A percentile compares a stretch with the other conserved stretches of the same genome.
These are phyloP conservation scores for Petaurus breviceps DNA, from an alignment of 2,113 vertebrate genomes.

Conservation along the genomic window DNA sequence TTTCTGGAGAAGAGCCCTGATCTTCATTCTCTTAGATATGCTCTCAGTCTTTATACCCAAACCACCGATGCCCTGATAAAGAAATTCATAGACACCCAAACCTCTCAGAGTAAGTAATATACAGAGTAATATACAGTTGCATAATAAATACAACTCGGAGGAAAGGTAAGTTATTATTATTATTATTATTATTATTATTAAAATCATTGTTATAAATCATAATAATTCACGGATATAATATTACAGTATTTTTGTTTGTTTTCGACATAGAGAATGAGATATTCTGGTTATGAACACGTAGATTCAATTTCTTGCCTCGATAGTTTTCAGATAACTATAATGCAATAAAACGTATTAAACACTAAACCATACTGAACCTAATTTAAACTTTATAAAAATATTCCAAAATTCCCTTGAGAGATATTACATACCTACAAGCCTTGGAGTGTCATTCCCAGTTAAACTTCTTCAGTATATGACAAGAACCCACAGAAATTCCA, in stretches of 20 bases:
- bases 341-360: neutral
- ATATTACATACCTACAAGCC: neutral
- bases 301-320: neutral
- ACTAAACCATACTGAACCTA: neutral
- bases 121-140: too few species aligned
- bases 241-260: neutral
- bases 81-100: slow-evolving; percentile 98
- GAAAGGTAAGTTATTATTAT: neutral
- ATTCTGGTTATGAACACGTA: neutral
- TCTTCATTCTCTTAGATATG: slow-evolving; percentile 95
- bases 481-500: neutral
- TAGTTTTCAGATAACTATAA: neutral
- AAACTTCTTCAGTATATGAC: neutral
- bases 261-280: neutral
- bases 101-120: slow-evolving; percentile 92
- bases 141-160: neutral
- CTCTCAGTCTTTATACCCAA: slow-evolving; percentile 98
- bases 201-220: neutral
- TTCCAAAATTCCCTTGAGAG: neutral
- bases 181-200: neutral
- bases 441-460: neutral
- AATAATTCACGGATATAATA: neutral
- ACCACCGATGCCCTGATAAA: slow-evolving; percentile 97
- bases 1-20: slow-evolving; percentile 98
- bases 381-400: neutral